Base-by-base conservation (phyloP, 2,113 vertebrate genomes). In the Eolophus roseicapilla region DNA sequence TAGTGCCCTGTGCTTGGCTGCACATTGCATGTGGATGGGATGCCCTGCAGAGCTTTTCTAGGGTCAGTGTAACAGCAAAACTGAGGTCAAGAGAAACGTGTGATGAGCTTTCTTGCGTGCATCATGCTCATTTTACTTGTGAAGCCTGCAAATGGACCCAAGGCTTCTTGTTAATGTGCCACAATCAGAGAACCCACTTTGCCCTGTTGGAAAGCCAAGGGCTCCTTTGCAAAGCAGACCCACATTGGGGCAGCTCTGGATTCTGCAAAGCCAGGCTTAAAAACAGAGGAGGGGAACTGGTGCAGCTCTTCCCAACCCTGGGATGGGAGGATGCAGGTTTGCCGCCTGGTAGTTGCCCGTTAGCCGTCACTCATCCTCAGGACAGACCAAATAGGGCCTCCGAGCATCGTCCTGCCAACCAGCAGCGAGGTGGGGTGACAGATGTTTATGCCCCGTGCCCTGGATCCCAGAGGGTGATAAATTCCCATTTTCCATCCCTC, bases 401-500 rank as follows among this genome's bases (percentile, higher is more conserved):
- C 0, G 7, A 63, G 57, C 53, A 13, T 46, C 60, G 19, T 50
- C 74, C 67, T n/a, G 28, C 67, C 68, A 95, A 1, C 71, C 14
- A 5, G 25, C 85, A 70, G 41, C 6, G 13, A 82, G 47, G 49
- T 52, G 44, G 80, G 68, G 37, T 9, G 10, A 60, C 15, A 23
- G 60, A 57, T 43, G 41, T 90, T 92, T 93, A 16, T 31, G 74
- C 44, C 73, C 67, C 2, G 0, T 60, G 83, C 55, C 27, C 29
- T 21, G 63, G 25, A 63, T 65, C 44, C 84, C 10, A 24, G 80
- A 53, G 74, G 27, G 41, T 78, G 50, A 91, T 33, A 20, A 82
- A 92, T 90, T 62, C 84, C 75, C 71, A 10, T 76, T 95, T 96
- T 95, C 92, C 92, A 25, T 39, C 55, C 50, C 37, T 41, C 23